Evolutionary conservation across 2,888 invertebrate species (phyloP).

Genomic region (Stictocephala bisonia): DNA sequence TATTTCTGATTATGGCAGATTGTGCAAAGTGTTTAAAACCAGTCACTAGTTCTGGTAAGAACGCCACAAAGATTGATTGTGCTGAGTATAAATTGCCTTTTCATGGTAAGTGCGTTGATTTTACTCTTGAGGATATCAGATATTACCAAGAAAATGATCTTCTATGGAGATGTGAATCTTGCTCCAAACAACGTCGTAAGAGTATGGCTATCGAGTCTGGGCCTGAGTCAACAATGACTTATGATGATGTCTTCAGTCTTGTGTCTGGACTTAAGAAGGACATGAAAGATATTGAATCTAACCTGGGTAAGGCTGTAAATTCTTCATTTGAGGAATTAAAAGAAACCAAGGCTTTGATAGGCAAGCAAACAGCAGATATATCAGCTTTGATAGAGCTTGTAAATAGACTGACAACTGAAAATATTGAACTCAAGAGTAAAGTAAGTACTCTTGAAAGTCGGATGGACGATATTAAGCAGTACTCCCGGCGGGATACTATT

Average conservation of each 20-base stretch:
- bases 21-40: too few species aligned
- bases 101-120: not conserved
- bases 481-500: not conserved
- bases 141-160: not conserved
- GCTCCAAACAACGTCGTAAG: not conserved
- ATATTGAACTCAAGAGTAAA: not conserved
- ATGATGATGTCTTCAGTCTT: slow-evolving; percentile 1
- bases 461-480: slow-evolving; percentile 25
- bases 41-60: too few species aligned
- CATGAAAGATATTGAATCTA: not conserved
- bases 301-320: not conserved
- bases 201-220: not conserved
- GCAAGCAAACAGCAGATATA: not conserved
- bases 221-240: not conserved
- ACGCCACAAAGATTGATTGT: not conserved
- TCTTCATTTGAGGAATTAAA: not conserved
- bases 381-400: not conserved
- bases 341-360: not conserved
- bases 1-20: too few species aligned
- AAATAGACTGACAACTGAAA: not conserved
- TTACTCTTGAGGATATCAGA: not conserved
- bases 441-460: not conserved
- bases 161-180: slow-evolving; percentile 10
- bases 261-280: too few species aligned
- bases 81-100: not conserved